phyloP scores from a whole-genome alignment of 1,140 invertebrate genomes.

The Rhizoglyphus robini region DNA sequence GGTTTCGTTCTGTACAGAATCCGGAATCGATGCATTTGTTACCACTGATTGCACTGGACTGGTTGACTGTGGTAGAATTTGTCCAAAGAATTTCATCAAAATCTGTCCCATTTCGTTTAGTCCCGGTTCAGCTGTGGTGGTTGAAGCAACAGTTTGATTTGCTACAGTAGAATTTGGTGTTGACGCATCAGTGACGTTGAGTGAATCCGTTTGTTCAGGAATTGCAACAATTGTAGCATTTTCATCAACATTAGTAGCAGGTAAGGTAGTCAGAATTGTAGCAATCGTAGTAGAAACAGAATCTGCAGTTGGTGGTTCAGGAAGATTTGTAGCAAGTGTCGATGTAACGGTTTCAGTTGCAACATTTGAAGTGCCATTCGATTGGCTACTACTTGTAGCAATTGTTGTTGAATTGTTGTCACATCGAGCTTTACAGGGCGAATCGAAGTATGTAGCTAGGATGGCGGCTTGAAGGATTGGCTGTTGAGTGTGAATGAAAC shows the following conservation, averaged over 20 bases:
- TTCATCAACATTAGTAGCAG: no score
- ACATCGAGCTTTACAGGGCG: conserved; percentile 23
- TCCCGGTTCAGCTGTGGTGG: neutral
- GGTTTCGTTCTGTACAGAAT: no score
- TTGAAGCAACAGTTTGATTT: neutral
- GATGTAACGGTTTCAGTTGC: neutral
- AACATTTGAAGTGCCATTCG: neutral
- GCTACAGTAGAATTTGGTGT: neutral
- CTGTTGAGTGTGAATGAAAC: conserved; percentile 26
- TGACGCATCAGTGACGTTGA: neutral
- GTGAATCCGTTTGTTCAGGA: no score
- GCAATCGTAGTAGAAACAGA: no score
- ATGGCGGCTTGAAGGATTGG: conserved; percentile 27
- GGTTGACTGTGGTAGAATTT: neutral
- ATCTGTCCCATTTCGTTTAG: neutral
- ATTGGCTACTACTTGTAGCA: neutral
- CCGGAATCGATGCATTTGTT: no score
- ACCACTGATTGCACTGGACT: neutral
- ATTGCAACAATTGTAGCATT: no score
- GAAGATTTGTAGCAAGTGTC: neutral
- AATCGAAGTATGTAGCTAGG: conserved; percentile 25
- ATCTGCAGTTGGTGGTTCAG: neutral
- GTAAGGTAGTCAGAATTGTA: no score
- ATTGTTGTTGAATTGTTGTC: neutral
- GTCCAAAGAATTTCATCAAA: neutral